These are phyloP conservation scores for Hydrolagus colliei DNA, from an alignment of 2,797 vertebrate genomes.

Conservation along the genomic window DNA sequence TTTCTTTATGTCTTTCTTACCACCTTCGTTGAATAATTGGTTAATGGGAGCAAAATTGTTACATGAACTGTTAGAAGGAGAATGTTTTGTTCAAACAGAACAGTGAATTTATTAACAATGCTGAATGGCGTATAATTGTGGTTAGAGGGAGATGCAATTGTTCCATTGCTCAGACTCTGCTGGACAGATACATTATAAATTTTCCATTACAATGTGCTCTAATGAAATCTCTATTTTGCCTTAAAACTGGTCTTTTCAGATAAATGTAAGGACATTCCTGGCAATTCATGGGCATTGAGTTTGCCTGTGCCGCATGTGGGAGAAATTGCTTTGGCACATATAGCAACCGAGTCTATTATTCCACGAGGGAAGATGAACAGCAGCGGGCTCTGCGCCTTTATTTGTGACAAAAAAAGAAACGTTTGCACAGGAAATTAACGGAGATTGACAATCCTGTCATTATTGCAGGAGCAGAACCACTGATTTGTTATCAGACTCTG, in stretches of 20 bases:
- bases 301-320: constrained; percentile 14
- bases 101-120: constrained; percentile 27
- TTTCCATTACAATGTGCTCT: constrained; percentile 13
- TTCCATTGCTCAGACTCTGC: constrained; percentile 7
- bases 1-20: constrained; percentile 12
- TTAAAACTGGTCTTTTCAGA: constrained; percentile 9
- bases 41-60: constrained; percentile 29
- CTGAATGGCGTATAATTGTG: constrained; percentile 29
- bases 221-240: constrained; percentile 11
- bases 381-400: constrained; percentile 26
- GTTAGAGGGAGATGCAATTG: constrained; percentile 24
- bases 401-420: constrained; percentile 24
- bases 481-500: constrained; percentile 30
- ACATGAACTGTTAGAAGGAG: not conserved
- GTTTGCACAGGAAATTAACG: constrained; percentile 24
- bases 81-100: constrained; percentile 22
- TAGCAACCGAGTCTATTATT: constrained; percentile 7
- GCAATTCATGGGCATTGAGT: constrained; percentile 25
- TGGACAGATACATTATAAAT: constrained; percentile 28
- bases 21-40: constrained; percentile 17
- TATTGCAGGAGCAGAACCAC: constrained; percentile 20
- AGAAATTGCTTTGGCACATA: constrained; percentile 22
- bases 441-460: constrained; percentile 26
- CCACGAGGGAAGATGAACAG: constrained; percentile 26
- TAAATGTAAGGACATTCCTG: constrained; percentile 29